Base-by-base conservation (phyloP, 2,797 vertebrate genomes). In the Chanos chanos region DNA sequence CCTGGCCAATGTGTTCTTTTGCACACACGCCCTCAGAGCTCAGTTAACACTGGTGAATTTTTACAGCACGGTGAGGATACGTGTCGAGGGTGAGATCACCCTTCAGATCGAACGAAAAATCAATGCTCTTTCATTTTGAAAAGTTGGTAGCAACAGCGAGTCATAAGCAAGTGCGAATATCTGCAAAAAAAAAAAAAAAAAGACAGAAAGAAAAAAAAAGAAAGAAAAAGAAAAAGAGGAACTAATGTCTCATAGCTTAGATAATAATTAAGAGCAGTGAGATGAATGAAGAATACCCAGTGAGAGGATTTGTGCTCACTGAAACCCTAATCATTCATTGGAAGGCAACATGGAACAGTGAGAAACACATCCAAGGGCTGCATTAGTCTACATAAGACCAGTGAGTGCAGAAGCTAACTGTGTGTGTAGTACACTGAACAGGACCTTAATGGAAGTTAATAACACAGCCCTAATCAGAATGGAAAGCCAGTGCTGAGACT, bases 321-420 rank as follows among this genome's bases (percentile, higher is more conserved):
- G 28, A 49, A 67, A 3, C 34, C 64, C 19, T 45, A 52, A 39
- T 53, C 36, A 24, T 71, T 43, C 18, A 64, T 66, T 59, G 66
- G 66, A 63, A 31, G 63, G 58, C 39, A 49, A n/a, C n/a, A 47
- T 66, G 66, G 58, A 44, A 65, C 71, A 66, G 4, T 74, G 71
- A 81, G 77, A 78, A 78, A 83, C 53, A 78, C 70, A 73, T 66
- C 30, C 18, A 21, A 54, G 75, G 61, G 74, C 55, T 50, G 70
- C 76, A 72, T 73, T 75, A 68, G 76, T 80, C 78, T 77, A 76
- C 75, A 77, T 78, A 66, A 77, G 73, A 72, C 52, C 12, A 7
- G 18, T 28, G 60, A 25, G 70, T 55, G 59, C 69, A 49, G 53
- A 73, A 80, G 76, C 54, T 70, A 73, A 56, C 64, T 43, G 52